These are phyloP conservation scores for Prionailurus bengalensis DNA, from an alignment of 2,113 vertebrate genomes.

Conservation along the genomic window DNA sequence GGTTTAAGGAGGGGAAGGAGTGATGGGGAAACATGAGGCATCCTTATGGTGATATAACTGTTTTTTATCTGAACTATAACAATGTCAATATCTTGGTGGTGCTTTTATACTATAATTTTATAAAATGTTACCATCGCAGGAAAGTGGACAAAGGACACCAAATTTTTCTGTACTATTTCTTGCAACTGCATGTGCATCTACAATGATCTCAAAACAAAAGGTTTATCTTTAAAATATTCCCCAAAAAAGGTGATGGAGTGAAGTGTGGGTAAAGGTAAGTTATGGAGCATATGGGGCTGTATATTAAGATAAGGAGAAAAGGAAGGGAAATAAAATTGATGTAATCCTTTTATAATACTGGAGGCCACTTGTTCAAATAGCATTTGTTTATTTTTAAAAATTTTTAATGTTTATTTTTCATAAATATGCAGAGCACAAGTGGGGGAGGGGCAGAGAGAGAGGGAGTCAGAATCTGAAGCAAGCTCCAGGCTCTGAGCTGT, in stretches of 20 bases:
- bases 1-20: background rate
- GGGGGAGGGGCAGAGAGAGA: too few relatives aligned
- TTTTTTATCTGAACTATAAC: background rate
- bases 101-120: background rate
- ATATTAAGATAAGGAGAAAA: background rate
- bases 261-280: background rate
- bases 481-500: too few relatives aligned
- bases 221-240: background rate
- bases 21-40: background rate
- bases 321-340: conserved; percentile 9
- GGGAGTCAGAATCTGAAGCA: too few relatives aligned
- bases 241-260: background rate
- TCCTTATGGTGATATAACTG: background rate
- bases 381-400: background rate
- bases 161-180: background rate
- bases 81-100: background rate
- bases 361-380: background rate
- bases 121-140: background rate
- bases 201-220: background rate
- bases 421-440: too few relatives aligned
- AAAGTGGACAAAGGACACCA: background rate
- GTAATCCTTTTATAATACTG: background rate
- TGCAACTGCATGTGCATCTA: background rate
- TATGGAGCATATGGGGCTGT: background rate
- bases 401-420: too few relatives aligned